Evolutionary conservation across 2,888 invertebrate genomes (phyloP).

Genomic region (Melanchra persicariae): DNA sequence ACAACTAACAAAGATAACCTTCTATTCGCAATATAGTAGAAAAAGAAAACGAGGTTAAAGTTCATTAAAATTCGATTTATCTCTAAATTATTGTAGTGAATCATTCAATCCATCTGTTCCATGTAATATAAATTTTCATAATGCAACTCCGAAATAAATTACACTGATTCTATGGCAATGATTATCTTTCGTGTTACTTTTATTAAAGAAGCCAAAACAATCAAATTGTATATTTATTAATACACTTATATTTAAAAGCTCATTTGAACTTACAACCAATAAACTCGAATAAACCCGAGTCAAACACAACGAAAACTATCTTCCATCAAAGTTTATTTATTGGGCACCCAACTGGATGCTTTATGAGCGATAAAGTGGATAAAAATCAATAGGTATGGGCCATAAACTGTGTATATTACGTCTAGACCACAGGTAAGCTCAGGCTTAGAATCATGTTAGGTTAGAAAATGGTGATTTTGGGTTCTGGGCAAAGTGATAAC

Average conservation of each 20-base stretch:
- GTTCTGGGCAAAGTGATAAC: not conserved
- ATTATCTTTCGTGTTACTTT: not conserved
- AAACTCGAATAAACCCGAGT: not conserved
- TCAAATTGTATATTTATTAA: too few species aligned
- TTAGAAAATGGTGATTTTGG: not conserved
- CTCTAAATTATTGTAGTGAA: not conserved
- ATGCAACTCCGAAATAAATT: not conserved
- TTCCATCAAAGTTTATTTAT: conserved; percentile 55
- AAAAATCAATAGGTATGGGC: conserved; percentile 56
- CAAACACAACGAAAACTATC: conserved; percentile 20
- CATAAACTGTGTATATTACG: conserved; percentile 55
- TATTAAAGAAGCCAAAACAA: not conserved
- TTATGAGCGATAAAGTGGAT: conserved; percentile 48
- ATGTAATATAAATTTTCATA: not conserved
- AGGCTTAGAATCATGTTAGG: not conserved
- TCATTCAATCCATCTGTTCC: not conserved
- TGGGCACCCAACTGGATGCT: conserved; percentile 41
- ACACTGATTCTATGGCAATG: not conserved
- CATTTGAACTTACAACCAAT: conserved; percentile 8
- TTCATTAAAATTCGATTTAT: not conserved
- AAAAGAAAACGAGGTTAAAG: not conserved
- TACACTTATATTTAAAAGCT: not conserved
- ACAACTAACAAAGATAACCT: not conserved
- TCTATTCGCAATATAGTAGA: not conserved
- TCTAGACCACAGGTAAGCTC: conserved; percentile 39